Conservation (phyloP, 2,888 invertebrate species). For the Horisme vitalbata region DNA sequence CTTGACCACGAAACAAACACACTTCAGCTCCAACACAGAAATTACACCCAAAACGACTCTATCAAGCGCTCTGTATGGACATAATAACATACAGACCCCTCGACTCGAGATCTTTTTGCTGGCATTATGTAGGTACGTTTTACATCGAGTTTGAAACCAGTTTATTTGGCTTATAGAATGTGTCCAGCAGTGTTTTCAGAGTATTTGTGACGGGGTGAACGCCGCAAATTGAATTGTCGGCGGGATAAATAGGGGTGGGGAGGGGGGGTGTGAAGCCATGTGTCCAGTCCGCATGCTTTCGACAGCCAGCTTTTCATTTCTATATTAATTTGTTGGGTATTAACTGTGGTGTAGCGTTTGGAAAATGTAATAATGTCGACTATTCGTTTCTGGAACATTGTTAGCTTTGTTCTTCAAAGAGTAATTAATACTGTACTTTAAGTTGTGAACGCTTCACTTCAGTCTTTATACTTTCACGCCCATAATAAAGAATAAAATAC, state of each 20-base stretch:
- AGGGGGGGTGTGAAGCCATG: constrained; percentile 20
- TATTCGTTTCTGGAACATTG: constrained; percentile 2
- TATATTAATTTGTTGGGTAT: constrained; percentile 33
- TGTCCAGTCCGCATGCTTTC: constrained; percentile 34
- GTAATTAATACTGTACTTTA: no score
- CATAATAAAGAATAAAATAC: no score
- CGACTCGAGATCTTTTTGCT: constrained; percentile 9
- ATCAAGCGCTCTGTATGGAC: constrained; percentile 4
- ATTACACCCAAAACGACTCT: constrained; percentile 12
- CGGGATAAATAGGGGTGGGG: constrained; percentile 9
- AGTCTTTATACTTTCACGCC: no score
- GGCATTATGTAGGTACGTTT: constrained; percentile 21
- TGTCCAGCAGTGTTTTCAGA: constrained; percentile 20
- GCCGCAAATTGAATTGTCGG: constrained; percentile 41
- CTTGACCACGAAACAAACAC: constrained; percentile 10
- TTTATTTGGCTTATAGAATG: constrained; percentile 24
- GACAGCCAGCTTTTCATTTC: constrained; percentile 36
- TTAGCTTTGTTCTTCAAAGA: constrained; percentile 2
- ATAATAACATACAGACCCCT: constrained; percentile 1
- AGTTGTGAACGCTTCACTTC: no score
- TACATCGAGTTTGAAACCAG: constrained; percentile 24
- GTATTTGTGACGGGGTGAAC: constrained; percentile 35
- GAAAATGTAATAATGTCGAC: constrained; percentile 8
- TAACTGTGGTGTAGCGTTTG: constrained; percentile 17
- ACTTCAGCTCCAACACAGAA: constrained; percentile 2